phyloP scores from a whole-genome alignment of 1,140 invertebrate species.

The Elysia chlorotica region DNA sequence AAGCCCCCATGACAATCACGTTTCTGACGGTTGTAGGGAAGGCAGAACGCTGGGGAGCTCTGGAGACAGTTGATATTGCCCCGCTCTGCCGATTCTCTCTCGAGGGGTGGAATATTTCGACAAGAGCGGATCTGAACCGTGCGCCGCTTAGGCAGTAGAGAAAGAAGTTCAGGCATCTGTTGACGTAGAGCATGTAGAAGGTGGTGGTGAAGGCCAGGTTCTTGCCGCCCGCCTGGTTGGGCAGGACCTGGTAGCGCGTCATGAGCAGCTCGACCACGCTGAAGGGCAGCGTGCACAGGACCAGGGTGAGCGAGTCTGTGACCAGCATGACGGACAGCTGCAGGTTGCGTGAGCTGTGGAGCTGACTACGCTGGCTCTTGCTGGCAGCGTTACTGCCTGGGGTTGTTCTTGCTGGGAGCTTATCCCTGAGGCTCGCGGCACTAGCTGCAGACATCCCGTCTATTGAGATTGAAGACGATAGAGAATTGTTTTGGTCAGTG shows the following conservation, averaged over 20 bases:
- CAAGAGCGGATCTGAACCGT: conserved; percentile 38
- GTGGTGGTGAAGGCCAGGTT: conserved; percentile 34
- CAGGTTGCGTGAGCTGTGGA: conserved; percentile 23
- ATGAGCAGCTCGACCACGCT: conserved; percentile 30
- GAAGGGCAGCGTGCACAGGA: conserved; percentile 45
- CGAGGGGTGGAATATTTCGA: conserved; percentile 3
- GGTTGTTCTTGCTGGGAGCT: background rate
- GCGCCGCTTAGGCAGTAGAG: conserved; percentile 49
- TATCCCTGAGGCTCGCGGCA: background rate
- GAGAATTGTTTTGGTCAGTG: no score
- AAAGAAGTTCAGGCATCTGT: conserved; percentile 48
- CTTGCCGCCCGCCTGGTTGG: conserved; percentile 14
- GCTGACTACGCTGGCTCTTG: no score
- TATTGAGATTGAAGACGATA: no score
- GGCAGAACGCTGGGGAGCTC: no score
- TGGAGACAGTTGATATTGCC: no score
- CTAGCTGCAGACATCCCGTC: no score
- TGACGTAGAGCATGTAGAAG: conserved; percentile 51
- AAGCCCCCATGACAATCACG: no score
- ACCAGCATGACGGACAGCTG: conserved; percentile 46
- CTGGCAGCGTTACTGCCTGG: no score
- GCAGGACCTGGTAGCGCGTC: conserved; percentile 15
- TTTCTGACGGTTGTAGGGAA: no score
- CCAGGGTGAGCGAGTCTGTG: conserved; percentile 40
- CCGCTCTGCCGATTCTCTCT: no score